These are phyloP conservation scores for Cyprinodon diabolis DNA, from an alignment of 2,797 vertebrate species.

Conservation along the genomic window DNA sequence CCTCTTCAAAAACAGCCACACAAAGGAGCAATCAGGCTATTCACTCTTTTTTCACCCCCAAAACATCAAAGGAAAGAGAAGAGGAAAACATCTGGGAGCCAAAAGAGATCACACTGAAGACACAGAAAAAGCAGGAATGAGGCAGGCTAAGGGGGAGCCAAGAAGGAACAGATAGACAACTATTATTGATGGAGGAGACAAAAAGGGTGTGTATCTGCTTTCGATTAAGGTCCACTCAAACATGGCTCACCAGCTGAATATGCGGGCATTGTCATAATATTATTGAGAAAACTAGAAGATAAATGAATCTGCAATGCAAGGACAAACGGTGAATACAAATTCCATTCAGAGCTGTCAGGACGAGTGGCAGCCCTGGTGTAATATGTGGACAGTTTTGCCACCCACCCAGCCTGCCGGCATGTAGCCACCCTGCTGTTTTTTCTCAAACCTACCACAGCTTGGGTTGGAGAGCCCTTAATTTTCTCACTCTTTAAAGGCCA, in stretches of 20 bases:
- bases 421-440: conserved; percentile 60
- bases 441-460: conserved; percentile 70
- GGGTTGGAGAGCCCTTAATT: conserved; percentile 55
- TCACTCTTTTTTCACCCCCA: conserved; percentile 36
- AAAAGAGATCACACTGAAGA: conserved; percentile 59
- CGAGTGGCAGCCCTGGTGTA: conserved; percentile 28
- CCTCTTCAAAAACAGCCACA: conserved; percentile 49
- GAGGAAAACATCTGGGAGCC: conserved; percentile 74
- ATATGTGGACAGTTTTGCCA: conserved; percentile 46
- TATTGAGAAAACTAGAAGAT: conserved; percentile 36
- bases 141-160: conserved; percentile 43
- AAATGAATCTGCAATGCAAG: conserved; percentile 8
- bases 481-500: conserved; percentile 52
- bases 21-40: conserved; percentile 50
- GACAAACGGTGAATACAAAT: conserved; percentile 23
- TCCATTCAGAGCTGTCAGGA: conserved; percentile 43
- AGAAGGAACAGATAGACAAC: conserved; percentile 54
- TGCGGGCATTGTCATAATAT: conserved; percentile 37
- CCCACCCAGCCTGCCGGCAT: conserved; percentile 51
- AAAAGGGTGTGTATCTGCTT: conserved; percentile 65
- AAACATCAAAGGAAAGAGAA: conserved; percentile 68
- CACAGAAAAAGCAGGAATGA: conserved; percentile 53
- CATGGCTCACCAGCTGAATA: conserved; percentile 47
- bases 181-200: conserved; percentile 61
- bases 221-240: conserved; percentile 66